These are phyloP conservation scores for Bovichtus variegatus DNA, from an alignment of 2,797 vertebrate species.

Conservation along the genomic window DNA sequence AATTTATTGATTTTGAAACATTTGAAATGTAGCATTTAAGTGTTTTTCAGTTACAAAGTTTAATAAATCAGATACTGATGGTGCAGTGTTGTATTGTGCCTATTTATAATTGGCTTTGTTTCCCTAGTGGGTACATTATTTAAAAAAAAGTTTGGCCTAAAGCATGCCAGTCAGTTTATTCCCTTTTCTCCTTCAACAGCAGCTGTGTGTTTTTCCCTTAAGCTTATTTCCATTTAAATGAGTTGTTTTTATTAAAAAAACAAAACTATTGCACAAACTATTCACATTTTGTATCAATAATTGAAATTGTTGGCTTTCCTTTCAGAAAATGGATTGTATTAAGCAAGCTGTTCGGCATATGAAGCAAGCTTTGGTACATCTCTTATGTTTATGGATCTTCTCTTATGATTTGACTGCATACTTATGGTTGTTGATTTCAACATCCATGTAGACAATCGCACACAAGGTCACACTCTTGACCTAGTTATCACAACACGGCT, in stretches of 20 bases:
- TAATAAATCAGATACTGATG: too few relatives aligned
- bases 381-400: not conserved
- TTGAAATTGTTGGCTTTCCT: not conserved
- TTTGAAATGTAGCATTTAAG: too few relatives aligned
- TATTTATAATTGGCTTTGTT: too few relatives aligned
- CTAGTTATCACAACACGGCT: not conserved
- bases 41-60: too few relatives aligned
- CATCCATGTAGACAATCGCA: too few relatives aligned
- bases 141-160: too few relatives aligned
- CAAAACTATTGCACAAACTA: too few relatives aligned
- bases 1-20: too few relatives aligned
- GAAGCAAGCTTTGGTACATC: not conserved
- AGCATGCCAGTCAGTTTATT: not conserved
- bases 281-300: not conserved
- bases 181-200: not conserved
- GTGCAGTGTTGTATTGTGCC: too few relatives aligned
- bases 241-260: not conserved
- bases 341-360: rapidly evolving
- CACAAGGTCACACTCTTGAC: not conserved
- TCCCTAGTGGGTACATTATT: too few relatives aligned
- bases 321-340: not conserved
- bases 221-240: conserved; percentile 46
- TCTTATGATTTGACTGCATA: not conserved
- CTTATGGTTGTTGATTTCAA: too few relatives aligned
- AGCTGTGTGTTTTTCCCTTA: not conserved